These are phyloP conservation scores for Cyclopterus lumpus DNA, from an alignment of 2,797 vertebrate genomes.

Conservation along the genomic window DNA sequence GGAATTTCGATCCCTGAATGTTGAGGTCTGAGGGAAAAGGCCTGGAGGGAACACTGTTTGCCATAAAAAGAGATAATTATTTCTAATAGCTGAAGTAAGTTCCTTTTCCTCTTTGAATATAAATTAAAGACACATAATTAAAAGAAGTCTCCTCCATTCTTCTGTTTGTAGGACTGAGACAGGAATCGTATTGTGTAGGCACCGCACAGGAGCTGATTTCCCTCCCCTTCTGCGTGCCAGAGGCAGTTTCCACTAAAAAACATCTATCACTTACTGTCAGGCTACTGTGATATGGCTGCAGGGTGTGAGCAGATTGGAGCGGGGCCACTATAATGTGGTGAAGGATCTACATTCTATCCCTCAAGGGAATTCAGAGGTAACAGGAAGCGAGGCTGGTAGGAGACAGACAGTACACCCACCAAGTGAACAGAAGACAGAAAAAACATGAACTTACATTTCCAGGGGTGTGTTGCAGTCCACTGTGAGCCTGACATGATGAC, in stretches of 20 bases:
- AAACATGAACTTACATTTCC: slow-evolving; percentile 85
- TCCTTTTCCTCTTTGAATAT: slow-evolving; percentile 51
- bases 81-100: slow-evolving; percentile 33
- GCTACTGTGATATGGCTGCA: slow-evolving; percentile 56
- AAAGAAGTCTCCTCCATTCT: slow-evolving; percentile 21
- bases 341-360: slow-evolving; percentile 61
- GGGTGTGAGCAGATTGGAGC: slow-evolving; percentile 62
- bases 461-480: slow-evolving; percentile 87
- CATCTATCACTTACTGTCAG: slow-evolving; percentile 78
- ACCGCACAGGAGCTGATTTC: slow-evolving; percentile 46
- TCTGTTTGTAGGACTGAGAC: slow-evolving; percentile 23
- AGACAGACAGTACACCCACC: slow-evolving; percentile 27
- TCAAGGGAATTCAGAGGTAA: slow-evolving; percentile 46
- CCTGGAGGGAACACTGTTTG: slow-evolving; percentile 82
- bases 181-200: slow-evolving; percentile 27
- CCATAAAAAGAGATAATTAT: slow-evolving; percentile 57
- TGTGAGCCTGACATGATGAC: slow-evolving; percentile 84
- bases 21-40: slow-evolving; percentile 87
- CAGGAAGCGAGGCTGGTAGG: slow-evolving; percentile 44
- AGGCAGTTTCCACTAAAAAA: slow-evolving; percentile 75
- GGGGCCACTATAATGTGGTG: slow-evolving; percentile 66
- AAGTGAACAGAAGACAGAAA: slow-evolving; percentile 20
- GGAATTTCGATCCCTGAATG: slow-evolving; percentile 86
- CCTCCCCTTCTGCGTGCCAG: slow-evolving; percentile 44
- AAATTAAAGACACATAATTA: slow-evolving; percentile 30